Evolutionary conservation across 30 jellyfish, hydroid and myxozoan genomes (phyloP), one percentile per base, ranked within the genome.

Genomic region (Cassiopea andromeda): DNA sequence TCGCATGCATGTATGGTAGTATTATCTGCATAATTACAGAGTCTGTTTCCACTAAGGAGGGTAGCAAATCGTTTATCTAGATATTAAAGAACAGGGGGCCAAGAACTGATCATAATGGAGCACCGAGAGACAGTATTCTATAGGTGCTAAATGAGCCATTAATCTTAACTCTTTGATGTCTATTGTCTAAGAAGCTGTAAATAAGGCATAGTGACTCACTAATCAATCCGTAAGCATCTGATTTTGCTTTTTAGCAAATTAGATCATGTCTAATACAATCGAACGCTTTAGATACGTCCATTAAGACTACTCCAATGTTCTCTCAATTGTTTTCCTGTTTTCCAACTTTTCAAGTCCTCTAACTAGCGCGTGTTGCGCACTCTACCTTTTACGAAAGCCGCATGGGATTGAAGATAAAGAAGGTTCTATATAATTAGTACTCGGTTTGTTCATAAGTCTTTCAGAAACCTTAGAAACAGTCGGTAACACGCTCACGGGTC

Each of bases 11-110:
- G 61, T 60, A 81, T 60, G 50, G 92, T 83, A 12, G 92, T 75
- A 59, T 87, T 90, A 87, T 87, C 94, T 38, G 90, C 94, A 66
- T 58, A 87, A 76, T 87, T 87, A 60, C 90, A 87, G 68, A 87
- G 44, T 76, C 88, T n/a, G 48, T 77, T 4, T 87, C 84, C 74
- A 15, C 16, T 44, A 87, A 45, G 81, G 85, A 87, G 77, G 48
- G 69, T 5, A 76, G 48, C 60, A 43, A 77, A 75, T 78, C 95
- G 50, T 88, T 88, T 78, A 77, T 74, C 59, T 77, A 88, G 72
- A 77, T 71, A 18, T 61, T 61, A 78, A 88, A 88, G 76, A 77
- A 84, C 48, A 88, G 86, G 64, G 85, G 88, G 15, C 95, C 82
- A 77, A 69, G 71, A 78, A 78, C 87, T 9, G 85, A 88, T 59